phyloP scores from a whole-genome alignment of 2,888 invertebrate species.

The Coecobrya sp. region DNA sequence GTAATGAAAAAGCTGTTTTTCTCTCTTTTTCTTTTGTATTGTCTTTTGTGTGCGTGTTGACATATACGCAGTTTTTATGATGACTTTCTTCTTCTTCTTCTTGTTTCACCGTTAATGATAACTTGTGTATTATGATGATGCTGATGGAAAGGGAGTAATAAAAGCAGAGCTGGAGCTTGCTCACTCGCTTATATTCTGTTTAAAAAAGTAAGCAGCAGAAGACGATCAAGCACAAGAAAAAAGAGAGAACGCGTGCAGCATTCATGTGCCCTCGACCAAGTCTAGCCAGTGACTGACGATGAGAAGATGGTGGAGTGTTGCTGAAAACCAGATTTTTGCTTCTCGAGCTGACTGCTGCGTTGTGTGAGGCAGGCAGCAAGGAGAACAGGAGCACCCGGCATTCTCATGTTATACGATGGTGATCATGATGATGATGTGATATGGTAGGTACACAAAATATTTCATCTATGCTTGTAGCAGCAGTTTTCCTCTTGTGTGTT shows the following conservation, averaged over 20 bases:
- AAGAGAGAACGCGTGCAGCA: slow-evolving; percentile 63
- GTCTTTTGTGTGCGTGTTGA: not conserved
- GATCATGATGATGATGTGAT: slow-evolving; percentile 7
- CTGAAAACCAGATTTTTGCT: slow-evolving; percentile 63
- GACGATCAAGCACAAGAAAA: slow-evolving; percentile 59
- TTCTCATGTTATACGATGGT: not conserved
- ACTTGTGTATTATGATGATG: slow-evolving; percentile 14
- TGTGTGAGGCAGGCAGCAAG: not conserved
- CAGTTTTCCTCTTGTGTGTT: not conserved
- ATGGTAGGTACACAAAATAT: too few relatives aligned
- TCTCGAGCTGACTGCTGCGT: not conserved
- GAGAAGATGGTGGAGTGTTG: slow-evolving; percentile 22
- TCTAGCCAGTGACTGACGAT: slow-evolving; percentile 75
- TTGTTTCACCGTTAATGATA: not conserved
- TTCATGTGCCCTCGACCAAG: slow-evolving; percentile 66
- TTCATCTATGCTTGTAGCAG: not conserved
- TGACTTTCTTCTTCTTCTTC: slow-evolving; percentile 11
- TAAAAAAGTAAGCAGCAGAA: not conserved
- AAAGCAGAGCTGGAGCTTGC: slow-evolving; percentile 1
- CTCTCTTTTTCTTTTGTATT: not conserved
- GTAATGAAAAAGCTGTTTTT: slow-evolving; percentile 33
- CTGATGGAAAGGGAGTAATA: not conserved
- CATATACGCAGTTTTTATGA: slow-evolving; percentile 15
- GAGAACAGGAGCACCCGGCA: slow-evolving; percentile 16
- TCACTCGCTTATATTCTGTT: not conserved